Percentiles rank a stretch among this genome's conserved stretches.
Evolutionary conservation across 2,797 vertebrate species (phyloP).

Genomic region (Halcyon smyrnensis): DNA sequence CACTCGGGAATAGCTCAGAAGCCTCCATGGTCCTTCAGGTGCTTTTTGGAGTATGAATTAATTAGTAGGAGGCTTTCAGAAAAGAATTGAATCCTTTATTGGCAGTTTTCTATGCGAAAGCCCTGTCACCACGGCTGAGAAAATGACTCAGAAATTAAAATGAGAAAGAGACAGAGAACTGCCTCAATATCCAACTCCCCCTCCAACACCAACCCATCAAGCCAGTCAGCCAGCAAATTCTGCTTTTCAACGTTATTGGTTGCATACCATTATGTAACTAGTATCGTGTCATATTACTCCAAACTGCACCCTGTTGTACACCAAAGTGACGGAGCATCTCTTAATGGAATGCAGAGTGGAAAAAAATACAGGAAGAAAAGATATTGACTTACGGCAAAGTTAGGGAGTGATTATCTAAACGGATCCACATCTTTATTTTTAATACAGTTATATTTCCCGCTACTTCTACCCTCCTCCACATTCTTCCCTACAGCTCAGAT

Average conservation of each 20-base stretch:
- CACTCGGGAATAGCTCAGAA: background rate
- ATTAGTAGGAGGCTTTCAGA: constrained; percentile 32
- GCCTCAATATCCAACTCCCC: background rate
- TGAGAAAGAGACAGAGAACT: background rate
- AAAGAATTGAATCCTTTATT: background rate
- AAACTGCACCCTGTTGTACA: constrained; percentile 1
- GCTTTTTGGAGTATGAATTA: constrained; percentile 23
- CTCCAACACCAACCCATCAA: background rate
- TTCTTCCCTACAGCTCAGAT: constrained; percentile 5
- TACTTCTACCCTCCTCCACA: background rate
- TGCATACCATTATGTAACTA: constrained; percentile 51
- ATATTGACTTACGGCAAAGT: background rate
- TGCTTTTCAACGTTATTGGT: constrained; percentile 50
- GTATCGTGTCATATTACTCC: background rate
- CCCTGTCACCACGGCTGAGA: background rate
- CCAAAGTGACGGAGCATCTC: background rate
- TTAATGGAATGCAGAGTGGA: background rate
- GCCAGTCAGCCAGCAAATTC: background rate
- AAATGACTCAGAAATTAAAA: constrained; percentile 43
- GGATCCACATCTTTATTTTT: constrained; percentile 13
- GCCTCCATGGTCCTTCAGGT: background rate
- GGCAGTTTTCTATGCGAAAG: constrained; percentile 15
- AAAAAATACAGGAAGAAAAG: constrained; percentile 11
- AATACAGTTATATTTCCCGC: background rate
- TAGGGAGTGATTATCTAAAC: background rate